Base-by-base conservation (phyloP, 2,797 vertebrate genomes). In the Mormyrus proboscirostris region DNA sequence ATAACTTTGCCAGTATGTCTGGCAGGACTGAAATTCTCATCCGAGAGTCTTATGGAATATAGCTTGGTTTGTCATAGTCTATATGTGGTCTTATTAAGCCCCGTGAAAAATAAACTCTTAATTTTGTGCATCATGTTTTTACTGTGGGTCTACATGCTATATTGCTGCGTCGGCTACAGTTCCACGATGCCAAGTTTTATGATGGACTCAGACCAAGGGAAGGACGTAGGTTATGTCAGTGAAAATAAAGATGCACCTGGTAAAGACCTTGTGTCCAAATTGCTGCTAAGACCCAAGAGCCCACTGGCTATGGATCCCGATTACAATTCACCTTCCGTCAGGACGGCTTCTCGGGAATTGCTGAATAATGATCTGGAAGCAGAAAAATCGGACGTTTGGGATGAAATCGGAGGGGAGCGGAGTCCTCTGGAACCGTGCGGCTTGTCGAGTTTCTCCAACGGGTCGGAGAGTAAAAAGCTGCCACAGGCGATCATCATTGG, bases 401-500 rank as follows among this genome's bases (percentile, higher is more conserved):
- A 95, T 10, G 95, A 96, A 82, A 90, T 90, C 1, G 94, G 91
- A 88, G 91, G 93, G 14, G 95, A 95, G 88, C 91, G 90, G 73
- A 94, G 92, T 88, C 91, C 94, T 89, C 85, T 93, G 90, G 94
- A 96, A 59, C 94, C 95, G 86, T 94, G 93, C 83, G 90, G 95
- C 92, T 92, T 94, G 94, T 96, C 97, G 90, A 94, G 92, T 95
- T 96, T 95, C 92, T 93, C 95, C 89, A 97, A 97, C 89, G 97
- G 95, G 83, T 96, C 96, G 38, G 98, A 97, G 82, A 96, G 92
- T 90, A 97, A 97, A 92, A 97, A 96, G 94, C 91, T 97, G 91
- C 97, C 97, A 59, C 97, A 96, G 88, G 97, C 97, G 86, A 97
- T 98, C 92, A 98, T 98, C 94, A 97, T 98, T 93, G 97, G 97